Percentiles rank a stretch among this genome's conserved stretches.
Evolutionary conservation across 2,888 invertebrate genomes (phyloP).

Genomic region (Sinohyriopsis cumingii): DNA sequence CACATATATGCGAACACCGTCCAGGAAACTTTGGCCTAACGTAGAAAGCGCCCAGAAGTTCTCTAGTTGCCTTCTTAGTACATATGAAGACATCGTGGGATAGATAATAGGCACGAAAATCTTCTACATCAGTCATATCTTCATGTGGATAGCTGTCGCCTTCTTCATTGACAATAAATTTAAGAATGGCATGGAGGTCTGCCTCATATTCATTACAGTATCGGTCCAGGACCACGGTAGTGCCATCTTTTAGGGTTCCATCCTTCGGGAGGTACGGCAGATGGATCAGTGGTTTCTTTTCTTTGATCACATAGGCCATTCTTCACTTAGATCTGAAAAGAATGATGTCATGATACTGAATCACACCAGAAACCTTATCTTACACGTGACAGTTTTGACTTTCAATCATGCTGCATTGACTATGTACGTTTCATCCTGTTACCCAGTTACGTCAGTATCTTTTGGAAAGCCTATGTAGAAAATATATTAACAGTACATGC

Average conservation of each 20-base stretch:
- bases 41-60: conserved; percentile 46
- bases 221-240: conserved; percentile 22
- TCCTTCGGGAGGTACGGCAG: conserved; percentile 34
- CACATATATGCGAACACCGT: conserved; percentile 49
- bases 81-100: conserved; percentile 47
- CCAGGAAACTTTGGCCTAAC: conserved; percentile 55
- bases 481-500: too few species aligned
- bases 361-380: too few species aligned
- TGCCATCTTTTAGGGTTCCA: conserved; percentile 25
- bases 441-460: too few species aligned
- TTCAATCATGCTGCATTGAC: too few species aligned
- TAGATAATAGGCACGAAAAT: conserved; percentile 45
- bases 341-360: too few species aligned
- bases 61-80: conserved; percentile 18
- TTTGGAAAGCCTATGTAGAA: too few species aligned
- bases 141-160: conserved; percentile 45
- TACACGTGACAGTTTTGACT: too few species aligned
- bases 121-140: conserved; percentile 35
- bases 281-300: conserved; percentile 19
- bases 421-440: too few species aligned
- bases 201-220: conserved; percentile 31
- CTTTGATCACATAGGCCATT: conserved; percentile 44
- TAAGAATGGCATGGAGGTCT: conserved; percentile 35
- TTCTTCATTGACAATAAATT: conserved; percentile 39
- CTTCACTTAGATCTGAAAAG: not conserved